phyloP scores from a whole-genome alignment of 2,113 vertebrate genomes.

The Serilophus lunatus region DNA sequence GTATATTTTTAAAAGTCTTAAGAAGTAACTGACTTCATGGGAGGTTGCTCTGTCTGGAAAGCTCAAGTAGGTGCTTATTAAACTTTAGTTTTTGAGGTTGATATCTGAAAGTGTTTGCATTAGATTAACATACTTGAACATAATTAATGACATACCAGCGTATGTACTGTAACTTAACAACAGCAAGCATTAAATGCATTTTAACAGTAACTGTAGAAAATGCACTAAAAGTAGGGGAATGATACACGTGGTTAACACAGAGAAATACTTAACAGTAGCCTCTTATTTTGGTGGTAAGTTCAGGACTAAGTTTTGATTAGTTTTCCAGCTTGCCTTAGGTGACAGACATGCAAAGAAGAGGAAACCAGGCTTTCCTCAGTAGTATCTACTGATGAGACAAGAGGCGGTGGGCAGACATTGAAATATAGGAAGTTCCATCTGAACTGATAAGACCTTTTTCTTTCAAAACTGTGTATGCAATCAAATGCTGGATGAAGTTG shows the following conservation, averaged over 20 bases:
- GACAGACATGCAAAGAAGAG: background rate
- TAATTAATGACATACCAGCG: background rate
- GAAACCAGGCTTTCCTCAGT: background rate
- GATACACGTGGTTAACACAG: background rate
- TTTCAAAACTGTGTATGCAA: background rate
- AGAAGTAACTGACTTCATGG: background rate
- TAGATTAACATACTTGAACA: background rate
- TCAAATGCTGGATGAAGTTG: background rate
- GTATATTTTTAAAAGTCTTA: background rate
- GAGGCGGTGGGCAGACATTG: rapidly evolving
- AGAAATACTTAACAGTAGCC: background rate
- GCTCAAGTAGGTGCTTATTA: background rate
- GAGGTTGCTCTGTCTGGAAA: background rate
- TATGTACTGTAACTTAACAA: background rate
- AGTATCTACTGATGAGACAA: background rate
- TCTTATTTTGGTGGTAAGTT: background rate
- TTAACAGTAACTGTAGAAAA: background rate
- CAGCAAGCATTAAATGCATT: background rate
- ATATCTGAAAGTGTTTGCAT: background rate
- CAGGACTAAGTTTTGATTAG: background rate
- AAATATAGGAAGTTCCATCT: background rate
- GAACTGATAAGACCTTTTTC: background rate
- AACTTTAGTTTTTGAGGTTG: background rate
- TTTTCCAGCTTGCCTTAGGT: background rate
- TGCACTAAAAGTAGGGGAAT: background rate